A percentile compares a stretch with the other conserved stretches of the same genome.
phyloP scores from a whole-genome alignment of 1,140 invertebrate genomes.

The Probaryconus sp. region DNA sequence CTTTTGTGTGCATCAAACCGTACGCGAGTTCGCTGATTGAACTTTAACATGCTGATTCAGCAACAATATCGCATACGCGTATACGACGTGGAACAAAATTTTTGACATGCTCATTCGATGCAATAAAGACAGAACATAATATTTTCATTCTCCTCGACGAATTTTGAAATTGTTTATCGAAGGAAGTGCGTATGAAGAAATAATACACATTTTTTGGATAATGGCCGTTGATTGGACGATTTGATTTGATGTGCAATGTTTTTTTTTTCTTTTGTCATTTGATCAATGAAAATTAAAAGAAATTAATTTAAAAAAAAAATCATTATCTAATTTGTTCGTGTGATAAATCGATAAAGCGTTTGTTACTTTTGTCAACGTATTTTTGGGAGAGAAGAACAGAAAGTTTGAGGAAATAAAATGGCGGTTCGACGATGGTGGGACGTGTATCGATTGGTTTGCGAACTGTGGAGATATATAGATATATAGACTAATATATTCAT shows the following conservation, averaged over 20 bases:
- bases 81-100: conserved; percentile 40
- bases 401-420: conserved; percentile 70
- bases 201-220: no score
- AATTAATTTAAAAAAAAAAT: no score
- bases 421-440: conserved; percentile 67
- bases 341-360: no score
- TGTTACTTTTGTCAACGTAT: conserved; percentile 42
- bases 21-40: conserved; percentile 55
- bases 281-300: no score
- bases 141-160: conserved; percentile 2
- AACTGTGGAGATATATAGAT: conserved; percentile 54
- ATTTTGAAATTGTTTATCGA: no score
- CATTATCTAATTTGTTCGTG: no score
- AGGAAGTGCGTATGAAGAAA: no score
- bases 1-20: conserved; percentile 52
- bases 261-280: no score
- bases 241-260: no score
- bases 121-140: conserved; percentile 23
- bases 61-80: conserved; percentile 51
- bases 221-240: no score
- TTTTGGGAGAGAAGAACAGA: conserved; percentile 52
- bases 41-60: conserved; percentile 59
- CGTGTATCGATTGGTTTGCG: conserved; percentile 71
- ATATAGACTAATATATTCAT: conserved; percentile 43
- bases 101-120: conserved; percentile 45